phyloP scores from a whole-genome alignment of 1,140 invertebrate species.

The Delia radicum region DNA sequence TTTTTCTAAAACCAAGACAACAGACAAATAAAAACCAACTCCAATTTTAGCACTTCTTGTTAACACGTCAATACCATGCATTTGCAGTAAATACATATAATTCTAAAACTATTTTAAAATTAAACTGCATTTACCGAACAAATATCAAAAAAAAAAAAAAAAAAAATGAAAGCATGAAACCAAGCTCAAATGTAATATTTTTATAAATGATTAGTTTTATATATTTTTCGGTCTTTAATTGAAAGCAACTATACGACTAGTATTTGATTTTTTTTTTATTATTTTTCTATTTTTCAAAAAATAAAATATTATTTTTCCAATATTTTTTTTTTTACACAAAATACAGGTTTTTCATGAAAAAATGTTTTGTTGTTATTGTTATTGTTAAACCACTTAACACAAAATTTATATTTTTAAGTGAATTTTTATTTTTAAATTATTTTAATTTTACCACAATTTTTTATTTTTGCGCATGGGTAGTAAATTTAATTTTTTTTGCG shows the following conservation, averaged over 20 bases:
- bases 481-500: neutral
- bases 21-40: neutral
- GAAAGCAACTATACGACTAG: neutral
- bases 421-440: neutral
- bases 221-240: neutral
- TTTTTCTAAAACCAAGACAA: neutral
- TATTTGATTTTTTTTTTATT: neutral
- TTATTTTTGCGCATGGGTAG: neutral
- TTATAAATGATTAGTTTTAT: neutral
- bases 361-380: neutral
- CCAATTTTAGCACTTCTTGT: neutral
- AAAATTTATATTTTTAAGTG: neutral
- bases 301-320: neutral
- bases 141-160: neutral
- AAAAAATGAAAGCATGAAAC: neutral
- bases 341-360: neutral
- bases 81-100: neutral
- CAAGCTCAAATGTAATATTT: neutral
- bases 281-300: neutral
- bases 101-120: neutral
- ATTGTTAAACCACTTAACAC: neutral
- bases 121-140: neutral
- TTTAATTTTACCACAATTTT: neutral
- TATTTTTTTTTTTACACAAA: neutral
- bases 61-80: neutral